Conservation (phyloP, 2,888 invertebrate genomes). For the Conus canariensis region DNA sequence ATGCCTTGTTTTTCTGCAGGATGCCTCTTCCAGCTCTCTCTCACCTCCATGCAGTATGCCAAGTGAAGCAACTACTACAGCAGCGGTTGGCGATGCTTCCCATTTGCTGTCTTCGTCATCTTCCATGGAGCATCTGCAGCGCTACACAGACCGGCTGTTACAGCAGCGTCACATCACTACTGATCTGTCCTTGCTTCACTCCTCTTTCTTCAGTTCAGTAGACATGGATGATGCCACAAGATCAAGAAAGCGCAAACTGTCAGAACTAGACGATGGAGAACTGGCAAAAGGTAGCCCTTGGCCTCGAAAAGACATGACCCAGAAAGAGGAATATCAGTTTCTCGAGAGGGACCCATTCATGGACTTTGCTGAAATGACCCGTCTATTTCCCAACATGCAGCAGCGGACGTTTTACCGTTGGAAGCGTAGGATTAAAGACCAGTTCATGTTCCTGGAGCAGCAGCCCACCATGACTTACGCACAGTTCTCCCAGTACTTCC, state of each 20-base stretch:
- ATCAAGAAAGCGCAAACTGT: conserved; percentile 22
- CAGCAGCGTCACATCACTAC: neutral
- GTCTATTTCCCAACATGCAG: conserved; percentile 53
- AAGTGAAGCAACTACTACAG: neutral
- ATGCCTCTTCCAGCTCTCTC: neutral
- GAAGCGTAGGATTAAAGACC: conserved; percentile 57
- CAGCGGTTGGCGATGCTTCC: neutral
- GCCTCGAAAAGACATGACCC: conserved; percentile 54
- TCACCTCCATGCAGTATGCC: conserved; percentile 19
- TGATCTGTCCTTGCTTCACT: neutral
- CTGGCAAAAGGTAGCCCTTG: conserved; percentile 38
- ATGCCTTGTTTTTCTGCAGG: conserved; percentile 2
- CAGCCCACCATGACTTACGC: conserved; percentile 51
- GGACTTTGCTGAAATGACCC: conserved; percentile 55
- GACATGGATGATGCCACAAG: neutral
- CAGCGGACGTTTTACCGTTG: conserved; percentile 58
- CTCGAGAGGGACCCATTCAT: conserved; percentile 55
- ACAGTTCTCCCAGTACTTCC: conserved; percentile 51
- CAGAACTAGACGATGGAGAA: conserved; percentile 36
- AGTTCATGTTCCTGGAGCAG: conserved; percentile 57
- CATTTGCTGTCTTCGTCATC: neutral
- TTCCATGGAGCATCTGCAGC: conserved; percentile 38
- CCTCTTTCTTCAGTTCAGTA: neutral
- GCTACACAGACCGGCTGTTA: conserved; percentile 31
- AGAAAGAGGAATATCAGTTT: conserved; percentile 57